Evolutionary conservation across 2,797 vertebrate species (phyloP).

Genomic region (Pyrrhura leucotis): DNA sequence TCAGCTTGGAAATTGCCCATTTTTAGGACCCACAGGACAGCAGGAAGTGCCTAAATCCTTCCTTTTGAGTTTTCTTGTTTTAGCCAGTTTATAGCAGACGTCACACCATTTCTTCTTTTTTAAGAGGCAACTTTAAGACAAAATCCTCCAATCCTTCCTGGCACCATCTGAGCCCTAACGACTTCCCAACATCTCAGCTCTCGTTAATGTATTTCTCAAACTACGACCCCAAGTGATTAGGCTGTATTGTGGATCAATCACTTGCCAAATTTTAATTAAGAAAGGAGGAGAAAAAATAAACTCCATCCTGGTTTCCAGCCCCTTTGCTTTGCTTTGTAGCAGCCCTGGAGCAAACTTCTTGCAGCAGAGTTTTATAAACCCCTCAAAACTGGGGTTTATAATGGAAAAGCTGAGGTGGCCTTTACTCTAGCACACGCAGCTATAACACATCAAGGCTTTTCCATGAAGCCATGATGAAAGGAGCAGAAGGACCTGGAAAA

Average conservation of each 20-base stretch:
- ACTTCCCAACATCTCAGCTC: slow-evolving; percentile 54
- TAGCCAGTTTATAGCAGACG: slow-evolving; percentile 40
- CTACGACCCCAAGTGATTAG: slow-evolving; percentile 69
- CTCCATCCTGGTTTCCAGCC: slow-evolving; percentile 56
- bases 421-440: slow-evolving; percentile 61
- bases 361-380: slow-evolving; percentile 74
- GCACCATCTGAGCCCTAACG: slow-evolving; percentile 60
- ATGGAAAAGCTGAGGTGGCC: slow-evolving; percentile 77
- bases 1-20: background rate
- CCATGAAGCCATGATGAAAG: slow-evolving; percentile 74
- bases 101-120: slow-evolving; percentile 24
- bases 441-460: slow-evolving; percentile 77
- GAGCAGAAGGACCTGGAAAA: slow-evolving; percentile 70
- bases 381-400: slow-evolving; percentile 74
- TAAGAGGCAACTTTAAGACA: slow-evolving; percentile 63
- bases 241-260: slow-evolving; percentile 69
- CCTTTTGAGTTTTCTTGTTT: slow-evolving; percentile 23
- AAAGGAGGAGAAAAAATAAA: slow-evolving; percentile 67
- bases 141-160: slow-evolving; percentile 62
- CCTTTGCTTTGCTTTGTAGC: slow-evolving; percentile 65
- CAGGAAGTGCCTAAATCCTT: slow-evolving; percentile 50
- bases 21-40: slow-evolving; percentile 40
- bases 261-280: slow-evolving; percentile 78
- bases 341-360: slow-evolving; percentile 71
- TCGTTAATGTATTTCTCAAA: slow-evolving; percentile 70